Base-by-base conservation (phyloP, 2,797 vertebrate species). In the Sebastes taczanowskii region DNA sequence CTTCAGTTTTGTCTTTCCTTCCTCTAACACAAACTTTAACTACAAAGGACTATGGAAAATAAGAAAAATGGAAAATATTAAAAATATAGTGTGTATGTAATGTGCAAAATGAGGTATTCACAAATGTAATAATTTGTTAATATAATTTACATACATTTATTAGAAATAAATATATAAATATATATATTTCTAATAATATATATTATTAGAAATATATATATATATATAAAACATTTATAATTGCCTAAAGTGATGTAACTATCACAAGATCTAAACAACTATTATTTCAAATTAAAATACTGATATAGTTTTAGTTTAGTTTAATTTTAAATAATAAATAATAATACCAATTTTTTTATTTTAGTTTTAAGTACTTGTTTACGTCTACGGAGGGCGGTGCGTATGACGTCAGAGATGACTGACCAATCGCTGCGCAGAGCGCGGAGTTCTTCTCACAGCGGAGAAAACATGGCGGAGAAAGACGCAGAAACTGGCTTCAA, bases 401-500 rank as follows among this genome's bases (percentile, higher is more conserved):
- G 1, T 23, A 6, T 78, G 55, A 80, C 83, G 87, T 88, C 78
- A 82, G 0, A n/a, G 0, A 1, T 3, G 0, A 22, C 3, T 5
- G 34, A 16, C 90, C 88, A 91, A 92, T 92, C 70, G 0, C 27
- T 22, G 4, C 14, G 27, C 42, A 83, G 73, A 85, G 87, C 91
- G 91, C 87, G 77, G 86, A 91, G 42, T n/a, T 86, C 55, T 18
- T 70, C 6, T 18, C 2, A 7, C 11, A 80, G 53, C 10, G 11
- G 68, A 25, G 62, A 11, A 86, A 90, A 88, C 71, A 94, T 94
- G 94, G 92, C 94, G 87, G 93, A 89, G 11, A 76, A 10, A 10
- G 78, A 86, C 5, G 35, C 42, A 2, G 93, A 92, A 52, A 5
- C 90, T 6, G n/a, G 8, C 1, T 95, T 96, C 61, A 95, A 92